Base-by-base conservation (phyloP, 2,888 invertebrate species). In the Drosophila putrida region DNA sequence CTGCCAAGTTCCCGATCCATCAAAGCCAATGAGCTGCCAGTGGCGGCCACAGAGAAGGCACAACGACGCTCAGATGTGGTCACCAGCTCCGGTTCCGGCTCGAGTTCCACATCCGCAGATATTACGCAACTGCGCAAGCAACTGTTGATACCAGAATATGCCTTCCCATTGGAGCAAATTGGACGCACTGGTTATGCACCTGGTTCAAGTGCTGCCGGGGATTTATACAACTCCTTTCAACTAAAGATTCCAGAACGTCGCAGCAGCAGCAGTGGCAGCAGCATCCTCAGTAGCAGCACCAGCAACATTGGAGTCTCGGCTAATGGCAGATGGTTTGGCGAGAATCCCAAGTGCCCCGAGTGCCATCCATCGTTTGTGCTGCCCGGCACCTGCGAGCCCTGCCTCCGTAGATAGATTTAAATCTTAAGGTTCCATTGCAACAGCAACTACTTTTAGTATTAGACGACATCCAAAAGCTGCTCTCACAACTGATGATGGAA, bases 361-460 rank as follows among this genome's bases (percentile, higher is more conserved):
- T 95, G 95, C 82, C 95, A 95, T 89, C 95, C 95, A 0, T 94
- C 94, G 1, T 95, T 94, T 84, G 90, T 95, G 13, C 92, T 92
- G 51, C 94, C 95, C 0, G 95, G 95, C n/a, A 94, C 94, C 11
- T 95, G 95, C 81, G 94, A 94, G 81, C 95, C 95, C 3, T 95
- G 95, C 78, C 93, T 95, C 49, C 93, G 95, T 27, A 92, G 93
- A 79, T 91, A 91, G 83, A 55, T 78, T 49, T 43, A 58, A 13
- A 13, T 44, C 31, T 65, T 65, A 60, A 64, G 68, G 68, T 68
- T 85, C 61, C 72, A 76, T 35, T 41, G 9, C 44, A 44, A 50
- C 59, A 49, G 39, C 71, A 63, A 68, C 59, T 51, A 68, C 59
- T 55, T 65, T 57, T 75, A 78, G 80, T 75, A 77, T 77, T 75